Conservation (phyloP, 2,113 vertebrate species). For the Xerus inauris region DNA sequence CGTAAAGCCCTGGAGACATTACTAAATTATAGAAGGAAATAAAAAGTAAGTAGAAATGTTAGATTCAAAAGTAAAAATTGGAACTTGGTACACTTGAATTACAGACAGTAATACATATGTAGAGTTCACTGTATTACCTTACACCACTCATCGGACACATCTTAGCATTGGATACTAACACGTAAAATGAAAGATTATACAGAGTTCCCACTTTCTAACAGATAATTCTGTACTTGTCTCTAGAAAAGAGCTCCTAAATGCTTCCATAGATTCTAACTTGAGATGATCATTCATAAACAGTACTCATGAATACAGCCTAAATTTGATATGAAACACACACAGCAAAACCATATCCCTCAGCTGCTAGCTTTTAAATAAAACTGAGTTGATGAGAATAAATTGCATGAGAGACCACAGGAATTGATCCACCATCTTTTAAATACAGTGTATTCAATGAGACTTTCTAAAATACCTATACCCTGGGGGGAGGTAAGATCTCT, state of each 20-base stretch:
- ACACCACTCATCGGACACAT: neutral
- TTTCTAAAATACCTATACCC: neutral
- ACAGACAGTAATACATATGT: neutral
- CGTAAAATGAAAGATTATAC: neutral
- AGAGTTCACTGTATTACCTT: neutral
- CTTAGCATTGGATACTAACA: neutral
- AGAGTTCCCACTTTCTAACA: neutral
- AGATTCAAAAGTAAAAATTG: slow-evolving; percentile 3
- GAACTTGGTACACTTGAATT: neutral
- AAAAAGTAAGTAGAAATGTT: neutral
- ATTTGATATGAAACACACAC: slow-evolving; percentile 1
- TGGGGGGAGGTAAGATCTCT: neutral
- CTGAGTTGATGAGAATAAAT: neutral
- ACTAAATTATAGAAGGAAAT: neutral
- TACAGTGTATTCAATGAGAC: neutral
- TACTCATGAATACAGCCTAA: neutral
- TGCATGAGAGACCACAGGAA: neutral
- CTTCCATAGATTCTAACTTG: neutral
- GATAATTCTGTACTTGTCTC: neutral
- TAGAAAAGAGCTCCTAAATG: neutral
- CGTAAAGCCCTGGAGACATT: neutral
- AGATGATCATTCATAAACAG: neutral
- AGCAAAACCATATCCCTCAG: neutral
- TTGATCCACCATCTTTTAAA: neutral
- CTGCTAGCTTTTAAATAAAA: neutral